Percentiles rank a stretch among this genome's conserved stretches.
Conservation (phyloP, 2,113 vertebrate genomes). For the Sinocyclocheilus grahami region DNA sequence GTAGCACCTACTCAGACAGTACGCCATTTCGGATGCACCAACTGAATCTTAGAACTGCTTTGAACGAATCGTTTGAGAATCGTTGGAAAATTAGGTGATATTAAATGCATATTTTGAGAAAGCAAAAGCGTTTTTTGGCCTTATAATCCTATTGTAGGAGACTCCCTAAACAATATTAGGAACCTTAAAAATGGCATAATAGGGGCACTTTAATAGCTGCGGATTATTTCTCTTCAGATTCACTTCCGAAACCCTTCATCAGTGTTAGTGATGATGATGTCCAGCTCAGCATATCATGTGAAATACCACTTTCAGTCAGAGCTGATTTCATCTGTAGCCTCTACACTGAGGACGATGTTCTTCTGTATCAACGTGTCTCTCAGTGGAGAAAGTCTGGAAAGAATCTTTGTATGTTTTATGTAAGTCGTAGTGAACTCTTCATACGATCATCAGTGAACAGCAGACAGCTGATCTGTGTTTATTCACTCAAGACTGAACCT, state of each 20-base stretch:
- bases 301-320: background rate
- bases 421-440: conserved; percentile 3
- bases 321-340: conserved; percentile 42
- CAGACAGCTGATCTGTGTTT: conserved; percentile 53
- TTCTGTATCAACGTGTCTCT: background rate
- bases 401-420: background rate
- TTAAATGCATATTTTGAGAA: too few relatives aligned
- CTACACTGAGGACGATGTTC: conserved; percentile 47
- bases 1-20: too few relatives aligned
- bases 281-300: background rate
- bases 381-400: background rate
- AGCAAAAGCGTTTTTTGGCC: too few relatives aligned
- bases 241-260: conserved; percentile 33
- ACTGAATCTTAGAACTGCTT: too few relatives aligned
- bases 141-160: too few relatives aligned
- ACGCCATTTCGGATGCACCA: too few relatives aligned
- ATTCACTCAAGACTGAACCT: conserved; percentile 38
- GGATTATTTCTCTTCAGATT: too few relatives aligned
- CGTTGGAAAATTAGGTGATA: too few relatives aligned
- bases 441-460: conserved; percentile 30
- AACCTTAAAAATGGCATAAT: too few relatives aligned
- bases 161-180: too few relatives aligned
- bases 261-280: background rate
- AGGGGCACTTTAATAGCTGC: too few relatives aligned
- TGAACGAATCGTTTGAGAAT: too few relatives aligned